Conservation (phyloP, 2,113 vertebrate genomes). For the Hippocampus guttulatus region DNA sequence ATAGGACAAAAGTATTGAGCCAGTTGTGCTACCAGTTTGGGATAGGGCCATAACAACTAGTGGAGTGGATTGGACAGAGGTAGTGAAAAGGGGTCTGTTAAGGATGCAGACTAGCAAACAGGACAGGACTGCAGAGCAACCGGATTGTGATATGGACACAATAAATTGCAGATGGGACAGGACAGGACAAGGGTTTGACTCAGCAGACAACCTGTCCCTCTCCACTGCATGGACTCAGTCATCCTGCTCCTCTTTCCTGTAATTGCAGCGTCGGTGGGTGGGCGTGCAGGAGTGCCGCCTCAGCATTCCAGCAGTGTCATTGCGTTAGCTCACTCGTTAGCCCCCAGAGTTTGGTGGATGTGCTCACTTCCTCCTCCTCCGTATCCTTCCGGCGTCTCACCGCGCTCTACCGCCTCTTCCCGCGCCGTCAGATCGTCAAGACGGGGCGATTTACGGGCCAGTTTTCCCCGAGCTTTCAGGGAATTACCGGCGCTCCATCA, state of each 20-base stretch:
- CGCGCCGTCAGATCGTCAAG: constrained; percentile 41
- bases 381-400: constrained; percentile 22
- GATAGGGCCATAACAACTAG: neutral
- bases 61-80: neutral
- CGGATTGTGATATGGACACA: neutral
- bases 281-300: constrained; percentile 50
- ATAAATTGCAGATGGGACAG: neutral
- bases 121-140: neutral
- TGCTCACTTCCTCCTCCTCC: neutral
- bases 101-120: neutral
- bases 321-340: constrained; percentile 39
- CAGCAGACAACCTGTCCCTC: constrained; percentile 49
- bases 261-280: constrained; percentile 45
- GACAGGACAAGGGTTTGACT: constrained; percentile 29
- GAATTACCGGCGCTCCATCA: constrained; percentile 66
- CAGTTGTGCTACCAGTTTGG: neutral
- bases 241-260: constrained; percentile 39
- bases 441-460: constrained; percentile 47
- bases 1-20: neutral
- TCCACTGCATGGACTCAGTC: neutral
- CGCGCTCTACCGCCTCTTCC: constrained; percentile 32
- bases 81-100: neutral
- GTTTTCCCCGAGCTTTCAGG: constrained; percentile 66
- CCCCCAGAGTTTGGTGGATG: constrained; percentile 33
- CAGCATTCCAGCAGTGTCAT: constrained; percentile 62